Percentiles rank a stretch among this genome's conserved stretches.
These are phyloP conservation scores for Vanessa tameamea DNA, from an alignment of 1,140 invertebrate species.

Conservation along the genomic window DNA sequence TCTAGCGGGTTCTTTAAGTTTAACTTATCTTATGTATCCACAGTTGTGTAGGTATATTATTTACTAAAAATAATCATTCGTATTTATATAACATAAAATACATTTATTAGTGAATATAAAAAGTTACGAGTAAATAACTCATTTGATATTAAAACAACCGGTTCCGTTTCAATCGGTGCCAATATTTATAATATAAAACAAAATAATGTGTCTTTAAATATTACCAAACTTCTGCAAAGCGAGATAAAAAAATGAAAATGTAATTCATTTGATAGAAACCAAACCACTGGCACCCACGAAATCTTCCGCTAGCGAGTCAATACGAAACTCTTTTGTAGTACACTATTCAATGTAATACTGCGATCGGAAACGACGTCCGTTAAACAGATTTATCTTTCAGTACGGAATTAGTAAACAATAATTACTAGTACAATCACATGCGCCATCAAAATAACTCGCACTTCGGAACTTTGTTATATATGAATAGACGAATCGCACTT, in stretches of 20 bases:
- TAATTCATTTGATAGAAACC: neutral
- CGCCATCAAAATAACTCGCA: neutral
- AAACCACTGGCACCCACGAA: neutral
- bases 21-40: no score
- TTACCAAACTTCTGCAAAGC: neutral
- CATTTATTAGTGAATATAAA: no score
- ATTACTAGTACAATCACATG: neutral
- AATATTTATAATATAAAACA: no score
- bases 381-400: conserved; percentile 2
- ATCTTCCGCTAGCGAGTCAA: neutral
- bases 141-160: no score
- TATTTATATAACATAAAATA: no score
- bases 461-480: neutral
- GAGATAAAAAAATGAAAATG: neutral
- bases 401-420: neutral
- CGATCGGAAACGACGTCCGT: conserved; percentile 15
- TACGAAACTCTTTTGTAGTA: neutral
- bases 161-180: no score
- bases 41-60: no score
- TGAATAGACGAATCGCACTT: neutral
- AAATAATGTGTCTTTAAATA: neutral
- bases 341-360: neutral
- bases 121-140: no score
- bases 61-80: no score
- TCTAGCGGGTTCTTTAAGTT: no score